These are phyloP conservation scores for Pipra filicauda DNA, from an alignment of 2,113 vertebrate species.

Conservation along the genomic window DNA sequence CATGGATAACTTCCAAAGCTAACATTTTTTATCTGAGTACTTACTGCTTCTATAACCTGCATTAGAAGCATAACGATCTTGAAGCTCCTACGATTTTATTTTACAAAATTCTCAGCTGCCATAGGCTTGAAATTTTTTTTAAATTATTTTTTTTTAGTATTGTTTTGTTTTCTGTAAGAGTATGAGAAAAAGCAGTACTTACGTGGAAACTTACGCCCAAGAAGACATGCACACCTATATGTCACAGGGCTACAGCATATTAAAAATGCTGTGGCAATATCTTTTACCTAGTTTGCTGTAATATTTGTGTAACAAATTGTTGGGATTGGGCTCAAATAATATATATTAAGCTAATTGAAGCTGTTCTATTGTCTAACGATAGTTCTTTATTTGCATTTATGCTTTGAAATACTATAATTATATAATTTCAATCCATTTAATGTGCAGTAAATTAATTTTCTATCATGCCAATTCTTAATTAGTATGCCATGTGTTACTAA, in stretches of 20 bases:
- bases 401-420: not conserved
- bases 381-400: not conserved
- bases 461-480: not conserved
- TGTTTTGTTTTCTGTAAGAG: not conserved
- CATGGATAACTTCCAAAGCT: not conserved
- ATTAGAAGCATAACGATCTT: not conserved
- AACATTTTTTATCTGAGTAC: not conserved
- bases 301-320: not conserved
- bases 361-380: not conserved
- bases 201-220: not conserved
- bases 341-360: not conserved
- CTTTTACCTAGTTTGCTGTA: not conserved
- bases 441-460: conserved; percentile 1
- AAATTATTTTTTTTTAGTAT: no score
- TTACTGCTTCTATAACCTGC: not conserved
- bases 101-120: not conserved
- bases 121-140: not conserved
- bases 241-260: not conserved
- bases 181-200: not conserved
- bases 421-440: not conserved
- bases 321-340: not conserved
- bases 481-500: not conserved
- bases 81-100: not conserved
- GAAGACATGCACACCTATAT: not conserved
- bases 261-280: not conserved